Conservation (phyloP, 2,113 vertebrate species). For the Acanthochromis polyacanthus region DNA sequence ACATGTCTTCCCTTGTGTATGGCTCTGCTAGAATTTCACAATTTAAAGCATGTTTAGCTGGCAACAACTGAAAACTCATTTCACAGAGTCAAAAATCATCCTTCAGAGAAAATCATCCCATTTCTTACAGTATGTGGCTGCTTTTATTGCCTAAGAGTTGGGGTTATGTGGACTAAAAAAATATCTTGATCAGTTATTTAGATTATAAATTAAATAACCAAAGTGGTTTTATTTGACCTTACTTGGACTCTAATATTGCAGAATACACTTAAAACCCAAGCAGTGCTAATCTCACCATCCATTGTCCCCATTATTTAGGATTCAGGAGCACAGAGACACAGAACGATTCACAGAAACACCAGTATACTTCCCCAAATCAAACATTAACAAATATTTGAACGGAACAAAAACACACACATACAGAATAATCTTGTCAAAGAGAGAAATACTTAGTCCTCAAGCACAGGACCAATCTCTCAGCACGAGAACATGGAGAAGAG, state of each 20-base stretch:
- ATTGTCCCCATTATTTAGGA: slow-evolving; percentile 15
- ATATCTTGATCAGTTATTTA: background rate
- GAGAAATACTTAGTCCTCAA: slow-evolving; percentile 55
- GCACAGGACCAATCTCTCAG: slow-evolving; percentile 48
- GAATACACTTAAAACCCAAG: slow-evolving; percentile 4
- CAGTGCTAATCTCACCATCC: background rate
- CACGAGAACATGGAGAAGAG: slow-evolving; percentile 46
- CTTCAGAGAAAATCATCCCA: background rate
- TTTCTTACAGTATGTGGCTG: too few species aligned
- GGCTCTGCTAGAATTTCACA: slow-evolving; percentile 3
- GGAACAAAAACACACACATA: slow-evolving; percentile 21
- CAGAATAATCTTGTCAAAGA: slow-evolving; percentile 60
- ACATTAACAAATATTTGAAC: slow-evolving; percentile 55
- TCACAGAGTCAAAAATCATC: background rate
- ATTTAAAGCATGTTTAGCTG: background rate
- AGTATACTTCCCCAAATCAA: slow-evolving; percentile 9
- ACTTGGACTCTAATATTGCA: background rate
- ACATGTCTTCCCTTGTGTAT: slow-evolving; percentile 8
- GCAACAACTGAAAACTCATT: background rate
- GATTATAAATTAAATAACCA: slow-evolving; percentile 15
- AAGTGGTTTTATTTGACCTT: background rate
- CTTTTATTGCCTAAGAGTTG: background rate
- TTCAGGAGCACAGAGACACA: slow-evolving; percentile 8
- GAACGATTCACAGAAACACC: background rate
- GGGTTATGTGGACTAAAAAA: background rate